Base-by-base conservation (phyloP, 2,113 vertebrate genomes). In the Charadrius vociferus region DNA sequence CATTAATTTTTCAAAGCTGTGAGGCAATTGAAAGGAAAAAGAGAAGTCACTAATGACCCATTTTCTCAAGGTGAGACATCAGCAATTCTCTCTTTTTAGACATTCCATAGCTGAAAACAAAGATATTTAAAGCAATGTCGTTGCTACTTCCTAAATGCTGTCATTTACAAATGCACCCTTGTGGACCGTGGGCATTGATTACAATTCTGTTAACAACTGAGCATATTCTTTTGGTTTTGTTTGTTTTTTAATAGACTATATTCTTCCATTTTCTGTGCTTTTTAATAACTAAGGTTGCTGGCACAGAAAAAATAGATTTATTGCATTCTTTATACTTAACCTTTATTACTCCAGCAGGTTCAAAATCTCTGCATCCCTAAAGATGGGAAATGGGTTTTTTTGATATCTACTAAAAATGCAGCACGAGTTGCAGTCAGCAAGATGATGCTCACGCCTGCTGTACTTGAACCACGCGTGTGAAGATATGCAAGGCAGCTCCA, bases 361-460 rank as follows among this genome's bases (percentile, higher is more conserved):
- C 68, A 20, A 1, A 11, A n/a, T 6, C 32, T 30, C 45, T 14
- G 24, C 63, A n/a, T 18, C 52, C 45, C 32, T 41, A 3, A 49
- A 5, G 26, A 36, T 3, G 7, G 5, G 27, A 55, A 85, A 45
- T 1, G 2, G 5, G 32, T 3, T 32, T 67, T 43, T 73, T 11
- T 6, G 5, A 10, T 9, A 8, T 21, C 24, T 5, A 8, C 39
- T 41, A 24, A 36, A 80, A 65, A 24, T 0, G 12, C 74, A 47
- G 5, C 22, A 18, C 34, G 72, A 81, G 15, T 2, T 1, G 0
- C 20, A 6, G 41, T 27, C 1, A 19, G 9, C 21, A 49, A 43
- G 53, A 26, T 9, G 45, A 63, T 30, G 36, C 34, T 73, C 84
- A 26, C 0, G 0, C 17, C 30, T 9, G 47, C 52, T 24, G 24